These are phyloP conservation scores for Xestia c-nigrum DNA, from an alignment of 2,888 invertebrate genomes.

Conservation along the genomic window DNA sequence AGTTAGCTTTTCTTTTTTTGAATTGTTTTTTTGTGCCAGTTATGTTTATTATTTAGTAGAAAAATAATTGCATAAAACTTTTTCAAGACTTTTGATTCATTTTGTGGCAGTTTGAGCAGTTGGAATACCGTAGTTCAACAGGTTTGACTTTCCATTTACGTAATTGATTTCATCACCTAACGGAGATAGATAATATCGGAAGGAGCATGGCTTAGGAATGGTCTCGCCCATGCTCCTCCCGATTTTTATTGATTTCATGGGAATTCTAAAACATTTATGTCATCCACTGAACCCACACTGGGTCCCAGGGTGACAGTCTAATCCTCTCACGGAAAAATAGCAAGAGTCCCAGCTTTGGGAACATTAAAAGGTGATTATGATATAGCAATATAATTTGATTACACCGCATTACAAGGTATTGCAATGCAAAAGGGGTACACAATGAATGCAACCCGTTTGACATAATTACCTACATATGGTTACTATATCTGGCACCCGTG, in stretches of 20 bases:
- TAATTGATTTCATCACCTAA: not conserved
- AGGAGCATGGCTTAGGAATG: not conserved
- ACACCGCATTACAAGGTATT: not conserved
- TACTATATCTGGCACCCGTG: not conserved
- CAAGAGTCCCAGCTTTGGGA: not conserved
- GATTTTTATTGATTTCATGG: no score
- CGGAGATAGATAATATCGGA: not conserved
- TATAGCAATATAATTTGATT: not conserved
- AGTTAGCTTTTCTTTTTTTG: conserved; percentile 37
- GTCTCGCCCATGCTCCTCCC: no score
- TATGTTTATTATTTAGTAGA: not conserved
- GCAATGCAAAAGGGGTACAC: not conserved
- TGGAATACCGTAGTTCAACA: not conserved
- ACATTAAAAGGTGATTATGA: not conserved
- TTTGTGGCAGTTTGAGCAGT: not conserved
- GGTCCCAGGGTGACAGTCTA: not conserved
- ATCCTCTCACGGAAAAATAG: no score
- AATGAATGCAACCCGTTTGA: not conserved
- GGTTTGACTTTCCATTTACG: not conserved
- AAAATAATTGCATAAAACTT: not conserved
- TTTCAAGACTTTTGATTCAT: not conserved
- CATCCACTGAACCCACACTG: not conserved
- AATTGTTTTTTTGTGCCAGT: conserved; percentile 30
- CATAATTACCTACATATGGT: not conserved
- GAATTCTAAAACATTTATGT: not conserved